Conservation (phyloP, 2,888 invertebrate species). For the Lagria hirta region DNA sequence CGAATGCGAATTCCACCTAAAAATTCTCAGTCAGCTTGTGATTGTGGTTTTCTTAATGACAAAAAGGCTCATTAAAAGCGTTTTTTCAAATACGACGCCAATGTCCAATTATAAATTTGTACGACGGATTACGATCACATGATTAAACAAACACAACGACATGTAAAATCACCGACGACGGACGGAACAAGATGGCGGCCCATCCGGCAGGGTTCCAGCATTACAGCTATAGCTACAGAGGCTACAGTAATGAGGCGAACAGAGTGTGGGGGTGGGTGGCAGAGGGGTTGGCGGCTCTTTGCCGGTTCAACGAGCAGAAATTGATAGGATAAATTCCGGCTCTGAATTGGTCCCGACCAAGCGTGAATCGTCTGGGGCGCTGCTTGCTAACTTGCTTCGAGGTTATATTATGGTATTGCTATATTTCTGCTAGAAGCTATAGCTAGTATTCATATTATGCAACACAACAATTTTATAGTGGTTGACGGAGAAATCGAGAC, state of each 20-base stretch:
- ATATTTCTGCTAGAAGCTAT: neutral
- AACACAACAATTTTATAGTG: too few species aligned
- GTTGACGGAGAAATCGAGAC: too few species aligned
- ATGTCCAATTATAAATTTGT: constrained; percentile 51
- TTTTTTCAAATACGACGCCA: constrained; percentile 27
- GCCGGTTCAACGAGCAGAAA: constrained; percentile 65
- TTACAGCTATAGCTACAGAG: too few species aligned
- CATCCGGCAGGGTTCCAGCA: constrained; percentile 44
- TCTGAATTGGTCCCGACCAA: constrained; percentile 63
- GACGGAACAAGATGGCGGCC: constrained; percentile 52
- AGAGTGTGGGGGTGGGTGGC: constrained; percentile 28
- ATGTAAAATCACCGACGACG: constrained; percentile 51
- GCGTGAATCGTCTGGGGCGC: constrained; percentile 54
- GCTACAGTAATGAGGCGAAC: constrained; percentile 36
- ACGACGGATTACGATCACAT: constrained; percentile 46
- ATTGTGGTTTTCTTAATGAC: too few species aligned
- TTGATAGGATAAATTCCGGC: constrained; percentile 66
- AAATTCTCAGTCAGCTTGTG: too few species aligned
- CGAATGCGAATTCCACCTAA: too few species aligned
- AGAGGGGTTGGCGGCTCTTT: constrained; percentile 55
- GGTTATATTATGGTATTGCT: too few species aligned
- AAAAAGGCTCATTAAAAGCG: constrained; percentile 21
- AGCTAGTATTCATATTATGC: too few species aligned
- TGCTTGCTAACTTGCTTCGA: constrained; percentile 16
- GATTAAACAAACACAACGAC: constrained; percentile 53